Conservation (phyloP, 2,797 vertebrate species). For the Enteromius radiatus region DNA sequence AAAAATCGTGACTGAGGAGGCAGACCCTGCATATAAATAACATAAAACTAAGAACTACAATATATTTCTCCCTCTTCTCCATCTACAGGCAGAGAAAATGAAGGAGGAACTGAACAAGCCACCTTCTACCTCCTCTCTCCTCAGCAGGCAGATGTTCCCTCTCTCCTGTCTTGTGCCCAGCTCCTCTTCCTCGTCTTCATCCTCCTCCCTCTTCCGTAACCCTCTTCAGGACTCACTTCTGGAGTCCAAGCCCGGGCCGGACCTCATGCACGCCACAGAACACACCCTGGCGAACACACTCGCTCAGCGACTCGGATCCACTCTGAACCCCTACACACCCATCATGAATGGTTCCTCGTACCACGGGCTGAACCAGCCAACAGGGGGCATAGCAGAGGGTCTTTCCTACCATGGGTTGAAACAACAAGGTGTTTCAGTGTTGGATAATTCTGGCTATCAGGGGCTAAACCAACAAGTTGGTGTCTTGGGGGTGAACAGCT, state of each 20-base stretch:
- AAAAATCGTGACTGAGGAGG: neutral
- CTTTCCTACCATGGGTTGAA: conserved; percentile 75
- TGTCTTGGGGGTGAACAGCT: conserved; percentile 52
- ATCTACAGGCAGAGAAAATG: conserved; percentile 76
- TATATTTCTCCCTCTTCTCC: neutral
- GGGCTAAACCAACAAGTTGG: conserved; percentile 71
- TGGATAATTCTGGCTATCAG: conserved; percentile 72
- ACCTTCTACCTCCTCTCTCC: conserved; percentile 75
- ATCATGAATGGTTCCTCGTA: conserved; percentile 77
- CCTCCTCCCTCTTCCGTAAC: conserved; percentile 80
- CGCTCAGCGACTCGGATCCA: conserved; percentile 69
- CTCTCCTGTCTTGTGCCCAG: conserved; percentile 79
- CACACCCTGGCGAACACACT: conserved; percentile 69
- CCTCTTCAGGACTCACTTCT: conserved; percentile 78
- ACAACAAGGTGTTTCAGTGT: conserved; percentile 67
- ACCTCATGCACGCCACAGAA: conserved; percentile 64
- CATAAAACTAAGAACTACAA: neutral
- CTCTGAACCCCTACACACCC: conserved; percentile 72
- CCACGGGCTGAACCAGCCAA: conserved; percentile 73
- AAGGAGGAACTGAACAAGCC: conserved; percentile 84
- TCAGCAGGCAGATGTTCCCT: conserved; percentile 82
- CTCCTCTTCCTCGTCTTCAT: conserved; percentile 74
- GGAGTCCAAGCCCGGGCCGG: conserved; percentile 69
- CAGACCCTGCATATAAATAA: neutral
- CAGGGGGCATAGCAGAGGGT: conserved; percentile 71